These are phyloP conservation scores for Hycleus phaleratus DNA, from an alignment of 1,140 invertebrate species.

Conservation along the genomic window DNA sequence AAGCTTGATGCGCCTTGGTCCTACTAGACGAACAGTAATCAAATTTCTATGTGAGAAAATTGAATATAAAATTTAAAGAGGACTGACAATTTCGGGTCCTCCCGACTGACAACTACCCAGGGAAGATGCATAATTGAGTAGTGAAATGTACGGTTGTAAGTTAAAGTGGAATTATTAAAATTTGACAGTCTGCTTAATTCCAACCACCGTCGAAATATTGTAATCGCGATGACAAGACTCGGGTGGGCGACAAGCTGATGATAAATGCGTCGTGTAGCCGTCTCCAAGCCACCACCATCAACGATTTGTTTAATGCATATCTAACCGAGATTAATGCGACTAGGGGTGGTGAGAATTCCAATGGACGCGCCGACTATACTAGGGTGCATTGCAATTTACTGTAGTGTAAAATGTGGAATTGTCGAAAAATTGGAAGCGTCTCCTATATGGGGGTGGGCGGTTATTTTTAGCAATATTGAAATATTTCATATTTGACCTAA, in stretches of 20 bases:
- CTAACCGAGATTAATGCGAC: constrained; percentile 30
- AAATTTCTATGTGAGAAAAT: constrained; percentile 33
- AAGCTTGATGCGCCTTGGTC: constrained; percentile 17
- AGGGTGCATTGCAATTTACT: too few species aligned
- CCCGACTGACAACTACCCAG: constrained; percentile 29
- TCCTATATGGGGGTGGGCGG: too few species aligned
- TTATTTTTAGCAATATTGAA: too few species aligned
- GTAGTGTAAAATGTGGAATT: too few species aligned
- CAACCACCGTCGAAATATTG: constrained; percentile 10
- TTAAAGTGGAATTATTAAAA: constrained; percentile 30
- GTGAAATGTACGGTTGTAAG: constrained; percentile 30
- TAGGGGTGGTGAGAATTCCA: neutral
- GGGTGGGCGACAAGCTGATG: constrained; percentile 13
- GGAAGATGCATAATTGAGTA: constrained; percentile 33
- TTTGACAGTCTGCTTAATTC: constrained; percentile 22
- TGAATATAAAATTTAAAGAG: constrained; percentile 37
- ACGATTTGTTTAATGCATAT: constrained; percentile 32
- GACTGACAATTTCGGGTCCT: constrained; percentile 28
- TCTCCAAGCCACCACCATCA: constrained; percentile 19
- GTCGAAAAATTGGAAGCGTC: too few species aligned
- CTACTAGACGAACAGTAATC: constrained; percentile 21
- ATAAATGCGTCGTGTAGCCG: constrained; percentile 24
- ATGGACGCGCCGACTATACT: too few species aligned
- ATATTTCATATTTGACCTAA: too few species aligned
- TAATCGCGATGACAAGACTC: constrained; percentile 22